Evolutionary conservation across 1,140 invertebrate genomes (phyloP), one percentile per base, ranked within the genome.

Genomic region (Zaprionus capensis): DNA sequence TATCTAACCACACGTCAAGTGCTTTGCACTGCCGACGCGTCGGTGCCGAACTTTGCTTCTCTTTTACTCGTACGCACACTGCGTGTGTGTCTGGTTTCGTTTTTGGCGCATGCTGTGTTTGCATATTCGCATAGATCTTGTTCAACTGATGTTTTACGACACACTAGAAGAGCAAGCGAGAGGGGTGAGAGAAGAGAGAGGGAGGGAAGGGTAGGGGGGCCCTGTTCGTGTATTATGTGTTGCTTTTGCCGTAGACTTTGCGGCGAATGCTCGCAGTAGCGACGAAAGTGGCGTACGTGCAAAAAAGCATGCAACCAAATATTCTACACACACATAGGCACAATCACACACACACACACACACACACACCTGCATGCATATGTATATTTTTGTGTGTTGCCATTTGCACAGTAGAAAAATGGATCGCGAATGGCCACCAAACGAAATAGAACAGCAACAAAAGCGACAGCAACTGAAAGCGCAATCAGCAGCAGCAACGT

Each of bases 221-320:
- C 31, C 31, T 34, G 31, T 34, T 34, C 9, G 31, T 34, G 31
- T 34, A 34, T 34, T 34, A 34, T 34, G 11, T 69, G 66, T 46
- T 38, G 71, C 38, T 69, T 11, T 73, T 74, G 34, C n/a, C 20
- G 51, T 59, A 55, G 69, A 62, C 81, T 63, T 57, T 78, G 65
- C 66, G 66, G 76, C 72, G 77, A 82, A 80, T 71, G 20, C 53
- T 57, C 56, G 41, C 34, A 17, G 64, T 57, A 49, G 61, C 56
- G 11, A 34, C 34, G 20, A 73, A 78, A 80, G 70, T 92, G 91
- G 91, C 87, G 87, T 92, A 92, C 91, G 91, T 92, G 91, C 91
- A 72, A 90, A 92, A 90, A 90, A 81, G 84, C 91, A 92, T 92
- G 91, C 91, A 91, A 71, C 80, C 83, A 72, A 86, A 87, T 87